A percentile compares a stretch with the other conserved stretches of the same genome.
Evolutionary conservation across 2,113 vertebrate species (phyloP).

Genomic region (Brevimyrus niger): DNA sequence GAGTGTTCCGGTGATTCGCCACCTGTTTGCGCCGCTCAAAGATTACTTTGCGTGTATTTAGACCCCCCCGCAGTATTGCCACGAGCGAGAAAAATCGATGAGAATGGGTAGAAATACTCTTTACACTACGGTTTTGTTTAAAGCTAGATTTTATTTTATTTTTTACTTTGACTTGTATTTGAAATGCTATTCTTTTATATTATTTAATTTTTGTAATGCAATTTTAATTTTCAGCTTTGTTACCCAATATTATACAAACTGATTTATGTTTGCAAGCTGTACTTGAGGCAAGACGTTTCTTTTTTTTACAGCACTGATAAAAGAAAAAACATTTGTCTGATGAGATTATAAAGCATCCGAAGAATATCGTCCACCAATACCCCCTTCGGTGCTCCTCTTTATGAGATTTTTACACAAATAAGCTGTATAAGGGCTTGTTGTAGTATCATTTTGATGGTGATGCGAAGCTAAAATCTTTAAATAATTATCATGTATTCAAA

Average conservation of each 20-base stretch:
- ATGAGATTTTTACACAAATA: not conserved
- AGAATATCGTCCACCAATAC: not conserved
- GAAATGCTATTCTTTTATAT: constrained; percentile 76
- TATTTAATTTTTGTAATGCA: constrained; percentile 74
- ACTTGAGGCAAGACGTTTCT: constrained; percentile 60
- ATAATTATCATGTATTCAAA: not conserved
- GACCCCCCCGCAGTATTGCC: constrained; percentile 36
- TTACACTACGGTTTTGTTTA: not conserved
- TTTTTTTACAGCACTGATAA: constrained; percentile 58
- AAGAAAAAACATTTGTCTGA: constrained; percentile 41
- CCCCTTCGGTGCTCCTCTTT: not conserved
- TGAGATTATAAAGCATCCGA: constrained; percentile 42
- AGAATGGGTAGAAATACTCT: constrained; percentile 43
- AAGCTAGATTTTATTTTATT: constrained; percentile 57
- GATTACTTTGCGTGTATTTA: constrained; percentile 95
- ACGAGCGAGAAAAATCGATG: constrained; percentile 34
- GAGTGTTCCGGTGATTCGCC: constrained; percentile 96
- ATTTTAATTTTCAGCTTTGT: constrained; percentile 85
- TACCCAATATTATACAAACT: constrained; percentile 71
- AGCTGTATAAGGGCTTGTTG: not conserved
- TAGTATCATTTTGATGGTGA: not conserved
- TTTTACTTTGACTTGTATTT: constrained; percentile 73
- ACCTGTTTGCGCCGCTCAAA: constrained; percentile 98
- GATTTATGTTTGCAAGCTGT: constrained; percentile 72
- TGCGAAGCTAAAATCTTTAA: not conserved